Evolutionary conservation across 2,888 invertebrate genomes (phyloP), one percentile per base, ranked within the genome.

Genomic region (Epistrophe eligans): DNA sequence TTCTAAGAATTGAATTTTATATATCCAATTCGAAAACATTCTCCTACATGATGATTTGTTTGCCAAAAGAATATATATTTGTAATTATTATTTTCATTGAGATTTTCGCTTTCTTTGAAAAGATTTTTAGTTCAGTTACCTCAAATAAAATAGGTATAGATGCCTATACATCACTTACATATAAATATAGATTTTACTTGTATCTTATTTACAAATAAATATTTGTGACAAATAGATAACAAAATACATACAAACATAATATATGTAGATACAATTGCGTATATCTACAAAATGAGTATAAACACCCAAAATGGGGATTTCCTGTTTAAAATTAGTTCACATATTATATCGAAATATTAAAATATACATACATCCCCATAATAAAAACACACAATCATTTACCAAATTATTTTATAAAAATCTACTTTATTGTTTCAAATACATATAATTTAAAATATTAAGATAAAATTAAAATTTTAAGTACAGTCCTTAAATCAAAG

Each of bases 101-200:
- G 60, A 71, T 71, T 76, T 72, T 84, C 72, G 48, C 72, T 80
- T 80, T 81, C 45, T 60, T 19, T 70, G 60, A 55, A 19, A n/a
- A 77, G 72, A 80, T 80, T 77, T 84, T 66, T 77, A 83, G 84
- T 84, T 84, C 84, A 84, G 17, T 77, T 84, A 84, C 84, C 84
- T 72, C 77, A 40, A 66, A 48, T 38, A 55, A 50, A 38, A 50
- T 45, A 72, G 1, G 3, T 28, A 13, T 32, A 32, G 32, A 32
- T 32, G 17, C 17, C 9, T 38, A 38, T 4, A 40, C 3, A n/a
- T 3, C 0, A 19, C 3, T 15, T n/a, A n/a, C n/a, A n/a, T n/a
- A n/a, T n/a, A n/a, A n/a, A n/a, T n/a, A 5, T 28, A 24, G 1
- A 43, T 2, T 10, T 64, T 28, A 24, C 8, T 38, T 19, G 17